Base-by-base conservation (phyloP, 2,797 vertebrate species). In the Buceros bicornis region DNA sequence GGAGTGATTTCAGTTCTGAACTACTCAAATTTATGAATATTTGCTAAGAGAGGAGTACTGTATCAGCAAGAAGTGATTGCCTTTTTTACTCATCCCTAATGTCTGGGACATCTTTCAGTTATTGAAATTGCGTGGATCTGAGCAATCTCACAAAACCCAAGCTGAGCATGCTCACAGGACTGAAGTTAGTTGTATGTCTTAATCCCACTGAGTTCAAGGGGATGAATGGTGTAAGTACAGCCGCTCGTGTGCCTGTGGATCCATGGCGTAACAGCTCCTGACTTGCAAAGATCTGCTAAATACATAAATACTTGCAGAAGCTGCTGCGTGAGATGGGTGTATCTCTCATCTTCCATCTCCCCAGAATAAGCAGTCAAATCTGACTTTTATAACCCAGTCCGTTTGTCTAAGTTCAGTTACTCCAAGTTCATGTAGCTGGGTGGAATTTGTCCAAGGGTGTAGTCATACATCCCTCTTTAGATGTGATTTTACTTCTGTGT, bases 111-210 rank as follows among this genome's bases (percentile, higher is more conserved):
- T 13, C 61, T 86, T 77, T 87, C 56, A 60, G 24, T 56, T 76
- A 33, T 4, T 77, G 53, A 57, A 91, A 42, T 54, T 33, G 15
- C 21, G 31, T 33, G 21, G 18, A 5, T 90, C 11, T 28, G 57
- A 83, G 18, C 29, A 57, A 25, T 71, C 42, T 54, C 61, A 29
- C 2, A 2, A 37, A 53, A 73, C 79, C 5, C 14, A 80, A 54
- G 10, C 11, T 48, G 17, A 62, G 19, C 0, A 2, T 0, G 0
- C 17, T 57, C 5, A 10, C 4, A 53, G 33, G 53, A 48, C 40
- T 47, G 67, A 71, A 60, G 16, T 67, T 76, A 74, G 13, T 37
- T 71, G 8, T 53, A 2, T 45, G 24, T 57, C 13, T 72, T 72
- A 54, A 60, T 74, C 17, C 21, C 50, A 20, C 10, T 10, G 28